These are phyloP conservation scores for Tetraneura akinire DNA, from an alignment of 1,140 invertebrate species.

Conservation along the genomic window DNA sequence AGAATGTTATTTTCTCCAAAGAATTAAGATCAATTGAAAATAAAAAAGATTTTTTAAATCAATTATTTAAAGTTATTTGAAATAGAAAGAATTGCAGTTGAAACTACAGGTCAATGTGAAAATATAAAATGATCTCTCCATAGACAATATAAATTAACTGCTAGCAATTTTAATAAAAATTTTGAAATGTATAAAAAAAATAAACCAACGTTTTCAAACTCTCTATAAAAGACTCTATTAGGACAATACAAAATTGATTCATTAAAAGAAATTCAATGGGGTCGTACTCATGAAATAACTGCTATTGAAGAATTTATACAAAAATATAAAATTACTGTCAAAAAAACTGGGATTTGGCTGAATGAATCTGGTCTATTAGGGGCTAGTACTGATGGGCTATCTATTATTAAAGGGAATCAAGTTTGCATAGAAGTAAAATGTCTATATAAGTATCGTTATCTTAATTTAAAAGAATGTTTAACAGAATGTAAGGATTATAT, in stretches of 20 bases:
- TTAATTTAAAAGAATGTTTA: too few relatives aligned
- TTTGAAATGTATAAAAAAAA: background rate
- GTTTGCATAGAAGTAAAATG: too few relatives aligned
- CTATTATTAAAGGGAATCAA: background rate
- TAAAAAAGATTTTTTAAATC: too few relatives aligned
- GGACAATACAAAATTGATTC: background rate
- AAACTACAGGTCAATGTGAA: background rate
- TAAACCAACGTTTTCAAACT: background rate
- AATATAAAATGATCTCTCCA: constrained; percentile 2
- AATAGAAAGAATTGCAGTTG: background rate
- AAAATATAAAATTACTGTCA: background rate
- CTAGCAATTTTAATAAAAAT: background rate
- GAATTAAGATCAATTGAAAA: too few relatives aligned
- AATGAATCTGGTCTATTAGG: background rate
- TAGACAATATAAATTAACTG: constrained; percentile 2
- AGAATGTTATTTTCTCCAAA: too few relatives aligned
- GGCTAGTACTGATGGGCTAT: background rate
- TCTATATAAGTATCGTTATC: too few relatives aligned
- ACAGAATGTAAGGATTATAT: too few relatives aligned
- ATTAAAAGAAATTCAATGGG: background rate
- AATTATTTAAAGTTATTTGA: too few relatives aligned
- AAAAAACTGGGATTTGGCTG: background rate
- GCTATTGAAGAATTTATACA: constrained; percentile 2
- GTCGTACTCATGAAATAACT: background rate
- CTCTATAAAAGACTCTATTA: background rate